Evolutionary conservation across 2,888 invertebrate species (phyloP), one percentile per base, ranked within the genome.

Genomic region (Gasteruption jaculator): DNA sequence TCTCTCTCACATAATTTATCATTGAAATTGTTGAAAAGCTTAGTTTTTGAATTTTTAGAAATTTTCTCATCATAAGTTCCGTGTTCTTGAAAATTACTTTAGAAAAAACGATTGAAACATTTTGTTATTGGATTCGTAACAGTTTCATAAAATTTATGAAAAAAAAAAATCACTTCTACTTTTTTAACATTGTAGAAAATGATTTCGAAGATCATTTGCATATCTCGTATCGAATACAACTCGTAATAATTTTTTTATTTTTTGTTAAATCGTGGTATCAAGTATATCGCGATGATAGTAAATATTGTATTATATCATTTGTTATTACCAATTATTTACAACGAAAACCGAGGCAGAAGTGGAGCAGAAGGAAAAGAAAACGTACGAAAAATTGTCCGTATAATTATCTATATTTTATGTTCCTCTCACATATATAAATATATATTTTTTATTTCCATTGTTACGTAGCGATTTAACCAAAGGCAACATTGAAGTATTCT

Each of bases 191-290:
- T 30, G 30, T 30, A 15, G 18, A 12, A 30, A 16, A 30, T 30
- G 30, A 16, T 16, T 12, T 16, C 18, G 14, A 30, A 6, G 8
- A 10, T 30, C 18, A 16, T 10, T 16, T 15, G 14, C 18, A 11
- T 10, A 30, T 30, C 15, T 16, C 5, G 12, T 16, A 10, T 14
- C 5, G 18, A 18, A 19, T 20, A 5, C 8, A 30, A 41, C 41
- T 34, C 30, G 34, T 45, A 31, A 41, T 43, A 41, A 45, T 48
- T 51, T 48, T 53, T 54, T 52, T 54, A 50, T 46, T 40, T 46
- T 45, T 58, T 53, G 39, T 57, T 58, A 61, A 54, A 52, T 59
- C 58, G 58, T 60, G 58, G 59, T 60, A 56, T 53, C 50, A 54
- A 48, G 29, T 52, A 50, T 52, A 57, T 57, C 53, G 52, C 48